Base-by-base conservation (phyloP, 2,797 vertebrate genomes). In the Hirundo rustica region DNA sequence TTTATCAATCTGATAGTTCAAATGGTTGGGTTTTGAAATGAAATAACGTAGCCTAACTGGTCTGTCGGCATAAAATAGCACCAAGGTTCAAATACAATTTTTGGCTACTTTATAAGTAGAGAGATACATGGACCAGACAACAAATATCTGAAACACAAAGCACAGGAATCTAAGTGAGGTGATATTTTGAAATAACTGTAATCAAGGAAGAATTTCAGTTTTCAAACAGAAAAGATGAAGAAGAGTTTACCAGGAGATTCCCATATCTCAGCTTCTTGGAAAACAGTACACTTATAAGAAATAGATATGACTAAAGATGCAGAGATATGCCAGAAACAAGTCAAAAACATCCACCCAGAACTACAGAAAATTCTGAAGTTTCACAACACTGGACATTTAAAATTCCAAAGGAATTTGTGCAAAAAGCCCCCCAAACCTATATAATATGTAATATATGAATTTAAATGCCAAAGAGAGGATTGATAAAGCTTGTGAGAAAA, bases 401-500 rank as follows among this genome's bases (percentile, higher is more conserved):
- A 95, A 92, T 76, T 65, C 58, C 85, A 93, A 54, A 91, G 34
- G 38, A 94, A 95, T 88, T 91, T 93, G 81, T 8, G 60, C 6
- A 55, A 48, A 47, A 32, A 91, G 40, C 1, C 1, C 68, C n/a
- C 23, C 7, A 68, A 45, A 64, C 30, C 78, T 87, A 94, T 30
- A 79, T 77, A 70, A 95, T 85, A 88, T 83, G 55, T 48, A 84
- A 85, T 88, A 68, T 83, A 85, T 61, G 9, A 73, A 78, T 88
- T 97, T 96, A 93, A 92, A 78, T 55, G 79, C 34, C 95, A 90
- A 87, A 79, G 71, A 82, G 71, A 51, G 34, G 80, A 96, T 92
- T 95, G 85, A 96, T 90, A 76, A 95, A 95, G 57, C 85, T 85
- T 94, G 89, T 96, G 86, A 96, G n/a, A 27, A 85, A 94, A 84